These are phyloP conservation scores for Cassiopea xamachana DNA, from an alignment of 30 jellyfish, hydroid and myxozoan species.

Conservation along the genomic window DNA sequence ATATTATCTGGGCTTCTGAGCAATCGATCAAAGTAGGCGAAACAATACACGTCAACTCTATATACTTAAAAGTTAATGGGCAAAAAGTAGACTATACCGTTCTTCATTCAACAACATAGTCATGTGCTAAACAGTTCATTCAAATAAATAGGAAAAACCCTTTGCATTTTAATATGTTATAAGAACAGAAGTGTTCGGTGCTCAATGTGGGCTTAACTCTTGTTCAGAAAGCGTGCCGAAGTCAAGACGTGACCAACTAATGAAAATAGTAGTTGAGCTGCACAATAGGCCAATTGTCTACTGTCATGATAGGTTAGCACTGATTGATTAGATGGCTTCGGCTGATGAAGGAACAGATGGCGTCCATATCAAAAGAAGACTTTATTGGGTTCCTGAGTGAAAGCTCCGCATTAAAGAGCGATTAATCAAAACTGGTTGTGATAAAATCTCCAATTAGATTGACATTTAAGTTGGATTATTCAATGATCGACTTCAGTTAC, in stretches of 20 bases:
- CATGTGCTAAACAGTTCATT: neutral
- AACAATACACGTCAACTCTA: neutral
- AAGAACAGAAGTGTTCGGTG: neutral
- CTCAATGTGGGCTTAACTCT: neutral
- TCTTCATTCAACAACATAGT: neutral
- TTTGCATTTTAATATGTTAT: neutral
- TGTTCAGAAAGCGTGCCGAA: conserved; percentile 19
- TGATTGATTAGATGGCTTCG: neutral
- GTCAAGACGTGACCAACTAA: neutral
- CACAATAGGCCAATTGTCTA: neutral
- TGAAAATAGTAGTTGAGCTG: neutral
- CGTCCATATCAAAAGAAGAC: neutral
- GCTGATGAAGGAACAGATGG: neutral
- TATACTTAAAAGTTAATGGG: neutral
- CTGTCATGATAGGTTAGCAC: neutral
- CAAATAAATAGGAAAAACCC: conserved; percentile 2
- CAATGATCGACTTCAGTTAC: neutral
- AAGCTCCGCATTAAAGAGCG: conserved; percentile 2
- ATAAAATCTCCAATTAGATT: neutral
- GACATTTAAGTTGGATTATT: neutral
- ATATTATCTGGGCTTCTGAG: neutral
- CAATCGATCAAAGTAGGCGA: neutral
- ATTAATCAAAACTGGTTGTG: neutral
- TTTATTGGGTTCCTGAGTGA: conserved; percentile 2
- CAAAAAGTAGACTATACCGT: neutral